Conservation (phyloP, 2,113 vertebrate species). For the Clarias gariepinus region DNA sequence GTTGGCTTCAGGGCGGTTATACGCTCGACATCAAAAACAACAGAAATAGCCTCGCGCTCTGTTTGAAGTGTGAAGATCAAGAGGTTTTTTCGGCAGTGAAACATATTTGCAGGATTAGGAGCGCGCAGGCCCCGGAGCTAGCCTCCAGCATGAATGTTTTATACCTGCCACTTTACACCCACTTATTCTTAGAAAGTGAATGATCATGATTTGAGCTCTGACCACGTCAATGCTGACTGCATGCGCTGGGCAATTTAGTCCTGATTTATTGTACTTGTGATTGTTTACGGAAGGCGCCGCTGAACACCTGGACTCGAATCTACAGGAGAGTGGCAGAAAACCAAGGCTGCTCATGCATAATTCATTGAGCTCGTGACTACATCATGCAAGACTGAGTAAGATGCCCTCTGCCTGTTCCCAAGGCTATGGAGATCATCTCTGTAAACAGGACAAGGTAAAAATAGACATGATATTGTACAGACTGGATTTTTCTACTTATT, state of each 20-base stretch:
- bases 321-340: conserved; percentile 15
- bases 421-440: conserved; percentile 43
- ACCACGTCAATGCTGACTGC: conserved; percentile 17
- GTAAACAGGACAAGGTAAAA: conserved; percentile 44
- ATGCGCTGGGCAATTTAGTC: not conserved
- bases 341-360: conserved; percentile 47
- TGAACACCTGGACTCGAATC: conserved; percentile 25
- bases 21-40: conserved; percentile 35
- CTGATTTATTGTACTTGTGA: not conserved
- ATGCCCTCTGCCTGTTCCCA: conserved; percentile 36
- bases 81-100: conserved; percentile 13
- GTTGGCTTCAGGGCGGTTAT: conserved; percentile 5
- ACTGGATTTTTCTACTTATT: conserved; percentile 1
- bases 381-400: conserved; percentile 49
- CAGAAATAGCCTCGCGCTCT: conserved; percentile 23
- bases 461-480: conserved; percentile 33
- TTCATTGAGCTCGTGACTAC: conserved; percentile 49
- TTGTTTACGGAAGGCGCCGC: conserved; percentile 18
- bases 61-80: conserved; percentile 49
- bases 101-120: conserved; percentile 39
- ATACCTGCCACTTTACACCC: conserved; percentile 34
- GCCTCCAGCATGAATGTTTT: conserved; percentile 43
- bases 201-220: conserved; percentile 26
- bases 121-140: conserved; percentile 7
- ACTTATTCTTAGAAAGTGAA: conserved; percentile 23